phyloP scores from a whole-genome alignment of 1,140 invertebrate species.

The Bombus confusus region DNA sequence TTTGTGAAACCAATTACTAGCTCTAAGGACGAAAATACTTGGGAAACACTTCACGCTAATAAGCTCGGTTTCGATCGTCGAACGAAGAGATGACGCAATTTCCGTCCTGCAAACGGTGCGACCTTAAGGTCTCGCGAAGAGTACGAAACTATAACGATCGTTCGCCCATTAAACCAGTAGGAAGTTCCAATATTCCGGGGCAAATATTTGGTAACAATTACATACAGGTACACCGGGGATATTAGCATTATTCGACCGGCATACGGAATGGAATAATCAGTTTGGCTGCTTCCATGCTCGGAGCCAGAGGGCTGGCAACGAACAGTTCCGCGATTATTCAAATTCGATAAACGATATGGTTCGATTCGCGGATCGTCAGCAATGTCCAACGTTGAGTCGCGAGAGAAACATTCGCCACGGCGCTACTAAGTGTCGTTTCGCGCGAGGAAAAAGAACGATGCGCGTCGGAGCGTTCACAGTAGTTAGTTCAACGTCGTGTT shows the following conservation, averaged over 20 bases:
- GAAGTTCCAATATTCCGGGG: conserved; percentile 40
- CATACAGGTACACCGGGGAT: conserved; percentile 12
- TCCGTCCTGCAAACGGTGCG: conserved; percentile 10
- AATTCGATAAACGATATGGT: conserved; percentile 52
- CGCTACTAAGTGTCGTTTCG: not conserved
- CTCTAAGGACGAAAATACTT: not conserved
- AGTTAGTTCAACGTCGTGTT: no score
- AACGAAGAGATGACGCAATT: not conserved
- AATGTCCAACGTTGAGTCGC: no score
- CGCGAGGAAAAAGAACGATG: no score
- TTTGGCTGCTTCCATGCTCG: not conserved
- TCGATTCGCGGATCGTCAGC: conserved; percentile 22
- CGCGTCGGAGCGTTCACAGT: no score
- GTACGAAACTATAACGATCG: conserved; percentile 33
- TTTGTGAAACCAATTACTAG: not conserved
- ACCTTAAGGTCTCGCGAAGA: conserved; percentile 10
- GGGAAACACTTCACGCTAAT: not conserved
- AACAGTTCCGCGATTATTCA: conserved; percentile 50
- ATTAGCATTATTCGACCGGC: conserved; percentile 44
- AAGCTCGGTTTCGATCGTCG: not conserved
- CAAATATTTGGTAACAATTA: conserved; percentile 58
- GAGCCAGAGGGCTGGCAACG: not conserved
- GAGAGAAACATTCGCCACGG: not conserved
- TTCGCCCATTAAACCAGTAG: conserved; percentile 26
- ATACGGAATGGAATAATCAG: conserved; percentile 52